A percentile compares a stretch with the other conserved stretches of the same genome.
Conservation (phyloP, 2,888 invertebrate genomes). For the Rhagium mordax region DNA sequence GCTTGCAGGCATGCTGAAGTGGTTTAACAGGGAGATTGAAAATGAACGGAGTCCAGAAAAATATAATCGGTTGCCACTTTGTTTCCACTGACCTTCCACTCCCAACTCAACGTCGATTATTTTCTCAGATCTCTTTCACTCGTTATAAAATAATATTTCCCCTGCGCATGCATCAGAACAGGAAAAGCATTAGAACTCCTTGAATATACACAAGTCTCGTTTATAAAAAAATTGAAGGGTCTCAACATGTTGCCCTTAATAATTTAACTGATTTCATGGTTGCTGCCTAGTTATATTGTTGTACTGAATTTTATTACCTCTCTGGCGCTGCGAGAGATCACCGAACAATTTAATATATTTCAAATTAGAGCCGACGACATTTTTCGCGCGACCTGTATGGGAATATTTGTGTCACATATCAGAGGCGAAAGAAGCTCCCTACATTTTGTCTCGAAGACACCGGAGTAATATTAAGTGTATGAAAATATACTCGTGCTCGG, state of each 20-base stretch:
- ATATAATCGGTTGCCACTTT: neutral
- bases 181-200: neutral
- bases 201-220: neutral
- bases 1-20: neutral
- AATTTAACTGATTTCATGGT: no score
- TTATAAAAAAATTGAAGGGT: no score
- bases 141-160: neutral
- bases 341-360: neutral
- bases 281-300: no score
- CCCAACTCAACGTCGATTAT: neutral
- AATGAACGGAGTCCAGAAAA: neutral
- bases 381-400: neutral
- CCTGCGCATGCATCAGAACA: neutral
- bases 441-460: slow-evolving; percentile 17
- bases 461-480: slow-evolving; percentile 26
- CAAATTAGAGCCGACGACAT: neutral
- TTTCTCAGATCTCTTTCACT: neutral
- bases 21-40: neutral
- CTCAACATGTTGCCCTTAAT: no score
- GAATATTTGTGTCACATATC: slow-evolving; percentile 14
- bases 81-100: neutral
- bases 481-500: slow-evolving; percentile 24
- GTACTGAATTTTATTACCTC: no score
- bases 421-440: slow-evolving; percentile 1
- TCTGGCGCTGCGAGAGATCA: neutral